A percentile compares a stretch with the other conserved stretches of the same genome.
phyloP scores from a whole-genome alignment of 2,113 vertebrate species.

The Lophura nycthemera region DNA sequence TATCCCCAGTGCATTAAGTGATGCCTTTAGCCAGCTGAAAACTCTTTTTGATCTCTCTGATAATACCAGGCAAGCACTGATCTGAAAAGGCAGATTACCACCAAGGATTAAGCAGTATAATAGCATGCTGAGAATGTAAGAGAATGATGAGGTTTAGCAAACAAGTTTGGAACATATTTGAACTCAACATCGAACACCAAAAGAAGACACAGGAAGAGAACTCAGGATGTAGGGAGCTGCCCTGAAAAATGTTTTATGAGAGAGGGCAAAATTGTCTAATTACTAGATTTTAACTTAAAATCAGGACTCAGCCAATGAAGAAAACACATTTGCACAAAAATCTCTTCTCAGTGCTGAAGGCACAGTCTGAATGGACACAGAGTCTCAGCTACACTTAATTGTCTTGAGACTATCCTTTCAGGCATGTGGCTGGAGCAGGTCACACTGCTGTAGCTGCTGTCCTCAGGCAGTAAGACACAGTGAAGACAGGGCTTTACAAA shows the following conservation, averaged over 20 bases:
- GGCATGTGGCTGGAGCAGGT: conserved; percentile 56
- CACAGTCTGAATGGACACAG: not conserved
- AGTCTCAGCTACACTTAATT: conserved; percentile 31
- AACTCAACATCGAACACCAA: not conserved
- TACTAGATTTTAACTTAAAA: not conserved
- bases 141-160: conserved; percentile 57
- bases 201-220: not conserved
- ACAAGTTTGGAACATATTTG: conserved; percentile 47
- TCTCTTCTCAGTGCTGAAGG: not conserved
- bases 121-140: conserved; percentile 67
- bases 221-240: not conserved
- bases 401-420: conserved; percentile 56
- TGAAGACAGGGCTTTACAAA: conserved; percentile 60
- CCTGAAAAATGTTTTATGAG: not conserved
- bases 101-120: conserved; percentile 68
- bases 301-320: not conserved
- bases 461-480: conserved; percentile 58
- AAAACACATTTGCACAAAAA: not conserved
- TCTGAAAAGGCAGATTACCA: conserved; percentile 72
- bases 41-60: conserved; percentile 64
- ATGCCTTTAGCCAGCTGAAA: conserved; percentile 66
- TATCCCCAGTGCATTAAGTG: conserved; percentile 31
- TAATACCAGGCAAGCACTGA: conserved; percentile 72
- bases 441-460: conserved; percentile 35
- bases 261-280: not conserved